Evolutionary conservation across 2,113 vertebrate genomes (phyloP), one percentile per base, ranked within the genome.

Genomic region (Muscicapa adusta): DNA sequence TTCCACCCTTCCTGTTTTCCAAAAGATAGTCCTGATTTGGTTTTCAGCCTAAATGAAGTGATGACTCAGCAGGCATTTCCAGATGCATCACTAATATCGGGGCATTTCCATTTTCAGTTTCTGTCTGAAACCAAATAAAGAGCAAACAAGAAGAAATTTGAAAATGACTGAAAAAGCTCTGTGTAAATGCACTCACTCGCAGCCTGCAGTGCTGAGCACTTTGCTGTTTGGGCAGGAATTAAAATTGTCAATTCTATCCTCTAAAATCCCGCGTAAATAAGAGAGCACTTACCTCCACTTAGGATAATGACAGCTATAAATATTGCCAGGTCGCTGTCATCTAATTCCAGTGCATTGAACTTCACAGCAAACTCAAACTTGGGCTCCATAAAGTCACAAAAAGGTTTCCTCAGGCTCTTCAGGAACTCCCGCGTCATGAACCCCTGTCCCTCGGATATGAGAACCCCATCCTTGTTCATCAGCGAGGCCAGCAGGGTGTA

Each of bases 361-460:
- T 99, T 99, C 95, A 99, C 98, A 36, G 99, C 99, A 96, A 99
- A 99, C 96, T 99, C 99, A 85, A 99, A 99, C 97, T 99, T 99
- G 94, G 99, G 99, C 88, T 99, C 99, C 99, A 99, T 98, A 99
- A 99, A 99, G 97, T 99, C 98, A 96, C 98, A 96, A 92, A 99
- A 99, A 84, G 99, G 99, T 97, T 99, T 99, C 65, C 99, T 98
- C 89, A 99, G 98, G 94, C 99, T 99, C 98, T 99, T 99, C 89
- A 99, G 98, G 95, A 99, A 99, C 95, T 99, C 99, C 38, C 99
- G 97, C 0, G 99, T 99, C 99, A 99, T 99, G 98, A 99, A 99
- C 67, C 99, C 99, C 95, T 99, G 99, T 85, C 99, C 99, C 2
- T 99, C 98, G 6, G 99, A 99, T 85, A 99, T 98, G 58, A 99